Percentiles rank a stretch among this genome's conserved stretches.
Evolutionary conservation across 2,888 invertebrate species (phyloP).

Genomic region (Falcaria lacertinaria): DNA sequence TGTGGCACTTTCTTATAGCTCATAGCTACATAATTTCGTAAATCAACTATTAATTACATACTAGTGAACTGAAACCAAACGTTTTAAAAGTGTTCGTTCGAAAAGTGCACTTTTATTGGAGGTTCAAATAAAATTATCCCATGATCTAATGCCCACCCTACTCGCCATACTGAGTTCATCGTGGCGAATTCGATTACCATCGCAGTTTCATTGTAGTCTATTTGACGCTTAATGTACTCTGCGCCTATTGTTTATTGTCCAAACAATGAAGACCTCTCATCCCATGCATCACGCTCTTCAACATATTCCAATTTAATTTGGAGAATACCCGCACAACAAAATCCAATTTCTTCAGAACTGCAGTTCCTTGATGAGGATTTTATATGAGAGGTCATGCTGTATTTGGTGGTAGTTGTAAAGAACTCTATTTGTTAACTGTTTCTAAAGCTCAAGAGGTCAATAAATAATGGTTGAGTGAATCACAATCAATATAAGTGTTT

Average conservation of each 20-base stretch:
- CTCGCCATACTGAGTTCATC: slow-evolving; percentile 28
- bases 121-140: no score
- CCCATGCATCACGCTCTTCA: slow-evolving; percentile 14
- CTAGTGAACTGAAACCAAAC: no score
- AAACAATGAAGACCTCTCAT: slow-evolving; percentile 26
- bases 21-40: no score
- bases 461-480: slow-evolving; percentile 19
- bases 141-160: slow-evolving; percentile 38
- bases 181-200: slow-evolving; percentile 62
- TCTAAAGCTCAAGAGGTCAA: slow-evolving; percentile 24
- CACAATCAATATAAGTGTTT: slow-evolving; percentile 34
- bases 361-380: background rate
- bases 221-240: slow-evolving; percentile 51
- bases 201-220: slow-evolving; percentile 51
- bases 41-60: no score
- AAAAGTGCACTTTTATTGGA: no score
- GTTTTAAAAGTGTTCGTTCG: no score
- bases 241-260: slow-evolving; percentile 28
- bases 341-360: slow-evolving; percentile 13
- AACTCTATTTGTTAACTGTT: slow-evolving; percentile 16
- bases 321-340: slow-evolving; percentile 9
- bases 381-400: background rate
- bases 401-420: slow-evolving; percentile 10
- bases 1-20: no score
- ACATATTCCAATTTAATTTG: slow-evolving; percentile 22